These are phyloP conservation scores for Coregonus ussuriensis DNA, from an alignment of 2,797 vertebrate genomes.

Conservation along the genomic window DNA sequence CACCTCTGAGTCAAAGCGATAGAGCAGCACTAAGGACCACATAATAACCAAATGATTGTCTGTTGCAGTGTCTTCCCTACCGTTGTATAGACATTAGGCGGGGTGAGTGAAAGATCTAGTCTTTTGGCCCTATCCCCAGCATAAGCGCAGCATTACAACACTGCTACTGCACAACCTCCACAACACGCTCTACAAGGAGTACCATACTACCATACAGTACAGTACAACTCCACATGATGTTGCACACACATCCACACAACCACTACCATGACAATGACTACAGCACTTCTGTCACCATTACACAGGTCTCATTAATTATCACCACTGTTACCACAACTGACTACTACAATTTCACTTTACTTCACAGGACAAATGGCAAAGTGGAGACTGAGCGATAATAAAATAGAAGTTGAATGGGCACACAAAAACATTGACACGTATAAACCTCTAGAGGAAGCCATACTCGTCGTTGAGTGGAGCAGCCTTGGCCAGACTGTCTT, in stretches of 20 bases:
- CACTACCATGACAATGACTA: conserved; percentile 3
- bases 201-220: conserved; percentile 29
- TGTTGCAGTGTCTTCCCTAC: not conserved
- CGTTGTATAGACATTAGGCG: not conserved
- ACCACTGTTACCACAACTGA: conserved; percentile 63
- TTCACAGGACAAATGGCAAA: conserved; percentile 65
- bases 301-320: conserved; percentile 29
- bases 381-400: conserved; percentile 53
- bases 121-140: conserved; percentile 19
- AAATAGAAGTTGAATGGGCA: conserved; percentile 79
- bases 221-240: not conserved
- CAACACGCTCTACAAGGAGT: not conserved
- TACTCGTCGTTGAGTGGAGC: conserved; percentile 95
- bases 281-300: conserved; percentile 35
- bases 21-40: not conserved
- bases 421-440: conserved; percentile 55
- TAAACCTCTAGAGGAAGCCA: conserved; percentile 87
- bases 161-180: not conserved
- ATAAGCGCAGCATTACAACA: conserved; percentile 20
- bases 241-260: conserved; percentile 38
- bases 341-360: conserved; percentile 63
- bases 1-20: no score
- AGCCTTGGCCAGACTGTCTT: conserved; percentile 88
- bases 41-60: not conserved
- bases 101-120: conserved; percentile 14